Evolutionary conservation across 1,140 invertebrate species (phyloP).

Genomic region (Halyomorpha halys): DNA sequence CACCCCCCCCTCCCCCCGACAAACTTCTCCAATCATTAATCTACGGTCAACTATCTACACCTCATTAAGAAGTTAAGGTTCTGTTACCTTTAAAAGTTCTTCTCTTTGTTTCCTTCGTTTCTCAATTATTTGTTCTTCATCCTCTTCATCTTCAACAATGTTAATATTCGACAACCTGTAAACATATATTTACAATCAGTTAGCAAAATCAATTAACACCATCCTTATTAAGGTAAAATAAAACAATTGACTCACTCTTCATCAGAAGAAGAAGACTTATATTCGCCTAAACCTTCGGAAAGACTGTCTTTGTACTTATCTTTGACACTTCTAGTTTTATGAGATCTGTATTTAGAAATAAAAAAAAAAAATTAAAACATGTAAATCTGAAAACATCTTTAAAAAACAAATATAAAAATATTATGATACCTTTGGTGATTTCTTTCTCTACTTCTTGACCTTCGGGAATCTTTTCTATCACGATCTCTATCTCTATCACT

Average conservation of each 20-base stretch:
- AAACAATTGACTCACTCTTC: slow-evolving; percentile 38
- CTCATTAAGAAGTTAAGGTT: too few species aligned
- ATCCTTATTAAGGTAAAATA: slow-evolving; percentile 1
- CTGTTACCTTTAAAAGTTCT: slow-evolving; percentile 67
- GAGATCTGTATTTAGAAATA: slow-evolving; percentile 26
- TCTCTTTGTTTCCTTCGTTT: slow-evolving; percentile 77
- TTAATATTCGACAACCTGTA: slow-evolving; percentile 50
- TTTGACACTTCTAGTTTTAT: slow-evolving; percentile 35
- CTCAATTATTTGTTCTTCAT: slow-evolving; percentile 90
- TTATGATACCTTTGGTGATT: slow-evolving; percentile 27
- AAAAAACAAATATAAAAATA: too few species aligned
- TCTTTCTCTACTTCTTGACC: slow-evolving; percentile 31
- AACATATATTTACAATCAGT: slow-evolving; percentile 3
- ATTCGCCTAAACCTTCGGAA: slow-evolving; percentile 64
- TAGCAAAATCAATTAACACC: slow-evolving; percentile 19
- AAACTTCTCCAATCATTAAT: too few species aligned
- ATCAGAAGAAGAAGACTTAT: slow-evolving; percentile 49
- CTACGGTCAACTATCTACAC: too few species aligned
- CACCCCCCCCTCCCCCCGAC: too few species aligned
- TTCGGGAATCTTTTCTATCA: slow-evolving; percentile 37
- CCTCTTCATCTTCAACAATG: slow-evolving; percentile 81
- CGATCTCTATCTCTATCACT: slow-evolving; percentile 31
- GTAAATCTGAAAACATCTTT: too few species aligned
- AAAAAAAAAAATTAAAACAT: too few species aligned
- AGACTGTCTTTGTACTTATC: slow-evolving; percentile 69